Base-by-base conservation (phyloP, 1,140 invertebrate species). In the Bombus turneri region DNA sequence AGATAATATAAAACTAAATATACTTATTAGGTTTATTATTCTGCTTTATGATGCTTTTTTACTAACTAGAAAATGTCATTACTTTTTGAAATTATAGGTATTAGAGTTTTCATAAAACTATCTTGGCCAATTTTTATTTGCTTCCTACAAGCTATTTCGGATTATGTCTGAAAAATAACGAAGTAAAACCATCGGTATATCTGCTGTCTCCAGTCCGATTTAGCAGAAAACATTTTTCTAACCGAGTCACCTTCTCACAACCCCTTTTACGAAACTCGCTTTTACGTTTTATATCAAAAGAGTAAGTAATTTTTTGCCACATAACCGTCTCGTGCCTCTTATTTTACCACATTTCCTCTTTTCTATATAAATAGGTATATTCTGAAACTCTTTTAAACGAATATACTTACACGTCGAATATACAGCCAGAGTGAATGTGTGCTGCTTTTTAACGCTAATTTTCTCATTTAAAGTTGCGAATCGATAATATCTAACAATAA, bases 221-320 rank as follows among this genome's bases (percentile, higher is more conserved):
- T 39, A 39, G 69, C 37, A 39, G 41, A 74, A 47, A 74, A 31
- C 28, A 53, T 74, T 74, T 74, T 74, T 74, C n/a, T 47, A 39
- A 71, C 47, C 18, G 47, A 53, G 47, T 53, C 47, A 6, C 47
- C 18, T 53, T 53, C 47, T 53, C 47, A 53, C 69, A 13, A 37
- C 39, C 25, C 39, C 37, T 28, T 39, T 15, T 71, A 39, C 25
- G 3, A 25, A 66, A 22, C 66, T 68, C 18, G 31, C 69, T 71
- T 71, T 71, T 15, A 71, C 37, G 22, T 71, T 71, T 13, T 25
- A 28, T 25, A 28, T 13, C 37, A 39, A 28, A 39, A 39, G 25
- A 39, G 37, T 25, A 37, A 71, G 69, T 39, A 39, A 71, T 37
- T 71, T 71, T 71, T 71, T 71, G 69, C 25, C 22, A 4, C 12